Percentiles rank a stretch among this genome's conserved stretches.
These are phyloP conservation scores for Palythoa caribaeorum DNA, from an alignment of 92 coral and sea anemone genomes.

Conservation along the genomic window DNA sequence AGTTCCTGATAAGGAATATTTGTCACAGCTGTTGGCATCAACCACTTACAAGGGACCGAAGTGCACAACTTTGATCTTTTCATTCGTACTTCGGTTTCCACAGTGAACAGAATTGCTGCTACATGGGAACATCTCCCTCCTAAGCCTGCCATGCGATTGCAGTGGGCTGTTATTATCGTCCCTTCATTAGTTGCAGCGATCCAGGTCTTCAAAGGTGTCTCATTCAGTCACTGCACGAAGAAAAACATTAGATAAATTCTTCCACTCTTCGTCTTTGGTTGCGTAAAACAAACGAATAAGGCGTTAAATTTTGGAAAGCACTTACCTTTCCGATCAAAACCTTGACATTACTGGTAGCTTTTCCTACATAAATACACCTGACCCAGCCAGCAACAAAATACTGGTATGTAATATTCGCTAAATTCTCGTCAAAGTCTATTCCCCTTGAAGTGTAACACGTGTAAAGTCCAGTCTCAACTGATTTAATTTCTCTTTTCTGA, in stretches of 20 bases:
- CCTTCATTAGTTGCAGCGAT: constrained; percentile 44
- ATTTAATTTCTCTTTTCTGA: too few relatives aligned
- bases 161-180: constrained; percentile 51
- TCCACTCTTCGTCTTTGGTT: too few relatives aligned
- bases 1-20: constrained; percentile 58
- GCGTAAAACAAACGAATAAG: not conserved
- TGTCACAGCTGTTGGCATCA: constrained; percentile 68
- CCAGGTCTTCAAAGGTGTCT: constrained; percentile 57
- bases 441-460: too few relatives aligned
- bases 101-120: constrained; percentile 43
- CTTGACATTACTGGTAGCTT: not conserved
- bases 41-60: constrained; percentile 71
- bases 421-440: too few relatives aligned
- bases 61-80: constrained; percentile 51
- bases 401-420: too few relatives aligned
- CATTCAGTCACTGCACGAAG: constrained; percentile 35
- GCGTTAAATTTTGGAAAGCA: not conserved
- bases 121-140: constrained; percentile 60
- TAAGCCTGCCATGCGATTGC: constrained; percentile 60
- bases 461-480: too few relatives aligned
- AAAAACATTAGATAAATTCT: not conserved
- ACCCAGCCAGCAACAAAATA: constrained; percentile 54
- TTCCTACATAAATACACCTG: constrained; percentile 22
- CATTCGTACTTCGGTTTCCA: constrained; percentile 65
- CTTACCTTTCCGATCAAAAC: constrained; percentile 39